Percentiles rank a stretch among this genome's conserved stretches.
phyloP scores from a whole-genome alignment of 2,797 vertebrate species.

The Anguilla marmorata region DNA sequence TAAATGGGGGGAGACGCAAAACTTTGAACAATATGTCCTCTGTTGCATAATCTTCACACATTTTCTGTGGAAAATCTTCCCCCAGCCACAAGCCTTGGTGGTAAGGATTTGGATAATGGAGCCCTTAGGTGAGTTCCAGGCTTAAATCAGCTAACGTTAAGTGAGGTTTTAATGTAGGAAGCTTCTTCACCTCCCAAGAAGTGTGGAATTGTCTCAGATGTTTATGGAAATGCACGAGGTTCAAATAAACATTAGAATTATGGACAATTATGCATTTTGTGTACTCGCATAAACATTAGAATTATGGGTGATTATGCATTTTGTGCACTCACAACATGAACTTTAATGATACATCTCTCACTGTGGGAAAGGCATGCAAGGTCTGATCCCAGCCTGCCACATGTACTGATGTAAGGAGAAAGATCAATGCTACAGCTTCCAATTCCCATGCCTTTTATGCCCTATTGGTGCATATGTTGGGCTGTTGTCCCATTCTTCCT shows the following conservation, averaged over 20 bases:
- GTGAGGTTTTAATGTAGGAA: background rate
- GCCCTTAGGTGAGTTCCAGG: background rate
- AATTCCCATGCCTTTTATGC: background rate
- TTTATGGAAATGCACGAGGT: background rate
- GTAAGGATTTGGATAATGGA: background rate
- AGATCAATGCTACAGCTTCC: background rate
- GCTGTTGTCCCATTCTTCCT: background rate
- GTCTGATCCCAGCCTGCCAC: background rate
- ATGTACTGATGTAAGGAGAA: background rate
- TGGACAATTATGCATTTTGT: background rate
- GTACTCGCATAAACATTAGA: background rate
- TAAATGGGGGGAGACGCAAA: background rate
- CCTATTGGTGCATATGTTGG: background rate
- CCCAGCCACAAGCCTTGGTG: background rate
- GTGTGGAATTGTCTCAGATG: background rate
- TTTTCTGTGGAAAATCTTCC: background rate
- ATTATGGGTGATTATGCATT: constrained; percentile 4
- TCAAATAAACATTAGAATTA: background rate
- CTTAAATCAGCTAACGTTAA: background rate
- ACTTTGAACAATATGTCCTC: background rate
- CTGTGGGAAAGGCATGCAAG: background rate
- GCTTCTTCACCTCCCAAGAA: background rate
- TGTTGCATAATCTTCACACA: background rate
- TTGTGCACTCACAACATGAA: background rate
- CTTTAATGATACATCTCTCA: constrained; percentile 6